Base-by-base conservation (phyloP, 1,140 invertebrate species). In the Brachionus plicatilis region DNA sequence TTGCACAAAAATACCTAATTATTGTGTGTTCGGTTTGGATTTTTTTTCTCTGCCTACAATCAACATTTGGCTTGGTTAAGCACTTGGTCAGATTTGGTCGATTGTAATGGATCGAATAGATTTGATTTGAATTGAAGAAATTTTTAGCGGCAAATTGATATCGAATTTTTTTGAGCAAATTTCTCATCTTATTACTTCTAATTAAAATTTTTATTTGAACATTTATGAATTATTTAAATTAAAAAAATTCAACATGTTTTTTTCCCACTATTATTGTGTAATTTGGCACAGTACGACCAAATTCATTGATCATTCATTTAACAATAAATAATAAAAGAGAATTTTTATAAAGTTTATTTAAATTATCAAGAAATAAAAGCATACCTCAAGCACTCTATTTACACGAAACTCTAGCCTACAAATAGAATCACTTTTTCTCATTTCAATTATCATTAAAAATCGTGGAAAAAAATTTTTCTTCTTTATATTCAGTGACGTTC, bases 271-370 rank as follows among this genome's bases (percentile, higher is more conserved):
- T 43, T 53, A 53, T 37, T 37, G 33, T 37, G 33, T 37, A 37
- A 37, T 37, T 76, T 76, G 72, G 47, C 72, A 20, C 43, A 76
- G 72, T 20, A 76, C 72, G 20, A 24, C 72, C 72, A 76, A 76
- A 76, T 24, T 50, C 17, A 41, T 43, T 20, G 7, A 45, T 17
- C 33, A 43, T 33, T 9, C 33, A 76, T 76, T 17, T 7, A 50
- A 50, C 43, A 76, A 75, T 20, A 75, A 50, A 50, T 3, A 47
- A 20, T 1, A 47, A 70, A 37, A 70, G 24, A 17, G 43, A 12
- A 27, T 29, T 76, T 50, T 76, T 6, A 14, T 33, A 50, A 76
- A 50, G 47, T 17, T 50, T 76, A 50, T 50, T 50, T 8, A 27
- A 50, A 76, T 33, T 60, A 60, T 60, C 53, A 24, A 60, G 53